Conservation (phyloP, 2,113 vertebrate species). For the pig (Sus scrofa) region T2T-Sscrofa CM000820.6:21066001-21066500, state of each 20-base stretch:
- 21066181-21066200: neutral
- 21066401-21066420: neutral
- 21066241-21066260: neutral
- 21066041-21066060: too few species aligned
- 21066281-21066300: neutral
- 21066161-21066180: neutral
- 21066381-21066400: neutral
- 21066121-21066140: neutral
- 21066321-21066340: neutral
- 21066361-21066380: neutral
- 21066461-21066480: neutral
- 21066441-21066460: neutral
- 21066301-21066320: neutral
- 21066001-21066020: too few species aligned
- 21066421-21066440: neutral
- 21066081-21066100: neutral
- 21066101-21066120: neutral
- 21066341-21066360: neutral
- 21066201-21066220: neutral
- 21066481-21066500: neutral
- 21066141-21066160: neutral
- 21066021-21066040: too few species aligned
- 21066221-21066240: conserved; percentile 22
- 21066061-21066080: neutral
- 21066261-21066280: neutral